These are phyloP conservation scores for Neodiprion fabricii DNA, from an alignment of 1,140 invertebrate species.

Conservation along the genomic window DNA sequence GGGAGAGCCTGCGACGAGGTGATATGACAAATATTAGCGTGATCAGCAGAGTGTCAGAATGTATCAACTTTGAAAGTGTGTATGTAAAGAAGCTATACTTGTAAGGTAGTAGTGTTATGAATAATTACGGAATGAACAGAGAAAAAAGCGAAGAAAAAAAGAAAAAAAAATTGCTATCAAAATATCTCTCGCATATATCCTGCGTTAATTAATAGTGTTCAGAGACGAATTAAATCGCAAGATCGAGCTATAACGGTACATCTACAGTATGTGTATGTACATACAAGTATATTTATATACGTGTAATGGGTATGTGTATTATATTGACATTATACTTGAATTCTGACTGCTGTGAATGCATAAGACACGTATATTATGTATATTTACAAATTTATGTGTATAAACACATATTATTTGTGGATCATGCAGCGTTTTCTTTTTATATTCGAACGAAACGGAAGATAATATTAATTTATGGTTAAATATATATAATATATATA, in stretches of 20 bases:
- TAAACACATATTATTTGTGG: not conserved
- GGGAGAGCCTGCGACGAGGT: constrained; percentile 43
- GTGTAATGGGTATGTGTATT: not conserved
- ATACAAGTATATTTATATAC: not conserved
- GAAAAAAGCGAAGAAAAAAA: no score
- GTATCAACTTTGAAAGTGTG: constrained; percentile 18
- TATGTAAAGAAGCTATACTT: constrained; percentile 8
- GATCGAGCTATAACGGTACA: not conserved
- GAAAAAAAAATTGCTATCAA: not conserved
- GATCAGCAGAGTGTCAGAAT: constrained; percentile 14
- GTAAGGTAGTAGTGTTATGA: not conserved
- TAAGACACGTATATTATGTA: no score
- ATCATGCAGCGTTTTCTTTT: not conserved
- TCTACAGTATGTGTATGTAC: not conserved
- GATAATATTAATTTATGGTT: no score
- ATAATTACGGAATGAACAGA: not conserved
- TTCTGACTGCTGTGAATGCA: no score
- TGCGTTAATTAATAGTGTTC: not conserved
- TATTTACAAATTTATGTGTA: no score
- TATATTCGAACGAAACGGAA: not conserved
- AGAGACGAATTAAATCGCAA: not conserved
- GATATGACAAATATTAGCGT: constrained; percentile 51
- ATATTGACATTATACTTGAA: no score
- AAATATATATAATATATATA: no score
- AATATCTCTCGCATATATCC: not conserved